These are phyloP conservation scores for Noctua pronuba DNA, from an alignment of 2,888 invertebrate genomes.

Conservation along the genomic window DNA sequence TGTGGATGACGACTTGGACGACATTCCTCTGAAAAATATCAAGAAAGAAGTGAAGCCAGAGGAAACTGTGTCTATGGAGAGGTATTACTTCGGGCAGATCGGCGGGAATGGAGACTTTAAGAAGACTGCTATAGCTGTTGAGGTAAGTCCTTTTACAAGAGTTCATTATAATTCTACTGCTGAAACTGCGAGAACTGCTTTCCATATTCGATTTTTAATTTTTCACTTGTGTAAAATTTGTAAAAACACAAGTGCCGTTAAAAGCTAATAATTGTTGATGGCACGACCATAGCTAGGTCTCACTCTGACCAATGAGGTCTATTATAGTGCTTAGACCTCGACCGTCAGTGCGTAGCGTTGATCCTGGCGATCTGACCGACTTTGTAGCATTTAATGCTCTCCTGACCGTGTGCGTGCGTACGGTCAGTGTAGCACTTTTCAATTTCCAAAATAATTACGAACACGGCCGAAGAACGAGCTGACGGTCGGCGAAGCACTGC, in stretches of 20 bases:
- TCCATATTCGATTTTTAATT: background rate
- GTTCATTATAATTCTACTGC: background rate
- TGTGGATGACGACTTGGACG: slow-evolving; percentile 83
- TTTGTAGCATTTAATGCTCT: too few species aligned
- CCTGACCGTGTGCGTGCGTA: too few species aligned
- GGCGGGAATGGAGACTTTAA: slow-evolving; percentile 74
- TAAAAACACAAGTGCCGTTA: background rate
- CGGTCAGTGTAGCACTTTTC: background rate
- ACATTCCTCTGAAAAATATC: slow-evolving; percentile 83
- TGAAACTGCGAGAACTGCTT: background rate
- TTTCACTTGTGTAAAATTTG: background rate
- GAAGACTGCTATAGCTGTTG: slow-evolving; percentile 81
- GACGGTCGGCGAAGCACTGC: background rate
- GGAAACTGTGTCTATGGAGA: slow-evolving; percentile 90
- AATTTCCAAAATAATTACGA: background rate
- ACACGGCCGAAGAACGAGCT: background rate
- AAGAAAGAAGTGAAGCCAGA: slow-evolving; percentile 85
- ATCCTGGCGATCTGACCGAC: too few species aligned
- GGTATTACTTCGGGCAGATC: slow-evolving; percentile 92
- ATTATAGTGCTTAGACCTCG: too few species aligned
- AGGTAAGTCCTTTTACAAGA: slow-evolving; percentile 71
- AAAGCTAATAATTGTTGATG: too few species aligned
- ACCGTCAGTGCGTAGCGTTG: too few species aligned
- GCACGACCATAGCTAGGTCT: too few species aligned
- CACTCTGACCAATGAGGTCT: too few species aligned